phyloP scores from a whole-genome alignment of 1,140 invertebrate genomes.

The Pachyrhynchus sulphureomaculatus region DNA sequence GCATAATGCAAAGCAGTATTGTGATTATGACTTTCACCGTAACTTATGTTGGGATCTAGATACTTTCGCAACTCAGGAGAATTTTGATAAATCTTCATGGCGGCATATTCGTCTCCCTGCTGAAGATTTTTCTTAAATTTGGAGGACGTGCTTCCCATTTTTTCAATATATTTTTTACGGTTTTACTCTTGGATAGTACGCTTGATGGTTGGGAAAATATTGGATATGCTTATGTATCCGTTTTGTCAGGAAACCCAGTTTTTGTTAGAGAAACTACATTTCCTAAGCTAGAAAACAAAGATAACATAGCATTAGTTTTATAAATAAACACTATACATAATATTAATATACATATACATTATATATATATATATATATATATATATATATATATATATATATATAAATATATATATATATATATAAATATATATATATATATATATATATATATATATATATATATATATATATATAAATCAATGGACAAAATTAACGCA shows the following conservation, averaged over 20 bases:
- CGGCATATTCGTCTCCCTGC: constrained; percentile 71
- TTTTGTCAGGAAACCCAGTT: constrained; percentile 44
- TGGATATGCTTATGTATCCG: neutral
- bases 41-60: constrained; percentile 70
- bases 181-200: neutral
- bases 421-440: too few species aligned
- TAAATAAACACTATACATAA: too few species aligned
- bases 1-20: constrained; percentile 71
- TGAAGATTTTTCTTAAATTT: constrained; percentile 74
- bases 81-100: constrained; percentile 63
- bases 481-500: too few species aligned
- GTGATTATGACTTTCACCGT: constrained; percentile 67
- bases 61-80: constrained; percentile 64
- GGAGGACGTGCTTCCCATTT: constrained; percentile 69
- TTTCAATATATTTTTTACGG: too few species aligned
- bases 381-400: too few species aligned
- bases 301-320: too few species aligned
- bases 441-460: too few species aligned
- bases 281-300: constrained; percentile 33
- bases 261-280: constrained; percentile 33
- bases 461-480: too few species aligned
- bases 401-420: too few species aligned
- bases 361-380: too few species aligned
- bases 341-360: too few species aligned
- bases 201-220: neutral